Evolutionary conservation across 2,797 vertebrate species (phyloP), one percentile per base, ranked within the genome.

Genomic region (Strix occidentalis): DNA sequence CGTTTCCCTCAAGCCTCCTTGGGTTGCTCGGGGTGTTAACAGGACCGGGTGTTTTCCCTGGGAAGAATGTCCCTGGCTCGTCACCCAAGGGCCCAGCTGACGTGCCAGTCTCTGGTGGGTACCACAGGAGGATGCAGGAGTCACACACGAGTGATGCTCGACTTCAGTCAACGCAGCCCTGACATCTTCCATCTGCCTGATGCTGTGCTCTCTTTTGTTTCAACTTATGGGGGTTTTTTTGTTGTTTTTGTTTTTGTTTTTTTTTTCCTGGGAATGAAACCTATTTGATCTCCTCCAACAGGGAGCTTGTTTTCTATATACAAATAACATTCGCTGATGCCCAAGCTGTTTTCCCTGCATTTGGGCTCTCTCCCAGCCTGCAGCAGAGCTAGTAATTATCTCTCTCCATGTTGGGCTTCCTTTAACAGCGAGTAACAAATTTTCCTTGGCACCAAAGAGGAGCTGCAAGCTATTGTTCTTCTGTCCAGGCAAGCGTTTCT

Each of bases 371-470:
- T 95, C 94, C 91, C 92, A 95, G 82, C 64, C 82, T 69, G 57
- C 87, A 92, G 68, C 75, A 3, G 72, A 92, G 92, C 87, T 78
- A 74, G 66, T 89, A 91, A 96, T 96, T 91, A 78, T 80, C 84
- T 74, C 91, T 89, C 57, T 90, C 78, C 48, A 4, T 82, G 75
- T 76, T 91, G 69, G 63, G 77, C 86, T 94, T 90, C 68, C 61
- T 93, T 94, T 89, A 87, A 87, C 87, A 37, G 82, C n/a, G 24
- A 93, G 69, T 74, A 74, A 92, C 92, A 92, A 92, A 93, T 94
- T 93, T 91, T 92, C 72, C 71, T 95, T 96, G 94, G 96, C 94
- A 95, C 68, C 50, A 43, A 66, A 88, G 53, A 78, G 53, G 54
- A 92, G 35, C 87, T 95, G 76, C 41, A 35, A 75, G 65, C 87